A percentile compares a stretch with the other conserved stretches of the same genome.
These are phyloP conservation scores for Tichodroma muraria DNA, from an alignment of 2,113 vertebrate genomes.

Conservation along the genomic window DNA sequence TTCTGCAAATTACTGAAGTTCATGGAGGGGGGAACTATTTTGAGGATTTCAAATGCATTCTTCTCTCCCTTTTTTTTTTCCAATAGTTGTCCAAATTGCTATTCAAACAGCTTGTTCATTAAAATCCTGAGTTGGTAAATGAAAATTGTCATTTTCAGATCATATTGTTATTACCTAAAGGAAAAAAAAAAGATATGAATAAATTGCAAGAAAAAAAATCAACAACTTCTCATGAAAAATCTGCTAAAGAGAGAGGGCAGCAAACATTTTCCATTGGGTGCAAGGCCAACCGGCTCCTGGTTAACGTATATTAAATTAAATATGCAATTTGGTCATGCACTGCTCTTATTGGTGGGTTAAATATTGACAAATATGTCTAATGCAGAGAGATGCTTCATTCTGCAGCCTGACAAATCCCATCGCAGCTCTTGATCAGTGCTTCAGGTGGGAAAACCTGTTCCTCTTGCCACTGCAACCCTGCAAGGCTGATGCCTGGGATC, in stretches of 20 bases:
- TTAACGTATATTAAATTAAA: background rate
- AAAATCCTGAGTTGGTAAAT: background rate
- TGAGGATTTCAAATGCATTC: background rate
- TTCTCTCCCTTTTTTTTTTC: background rate
- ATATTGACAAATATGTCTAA: background rate
- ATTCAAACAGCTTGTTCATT: background rate
- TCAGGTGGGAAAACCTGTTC: background rate
- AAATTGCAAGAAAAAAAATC: background rate
- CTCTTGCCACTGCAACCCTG: background rate
- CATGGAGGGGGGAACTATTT: background rate
- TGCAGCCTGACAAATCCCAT: background rate
- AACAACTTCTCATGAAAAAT: background rate
- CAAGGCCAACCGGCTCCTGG: background rate
- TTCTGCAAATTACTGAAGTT: conserved; percentile 5
- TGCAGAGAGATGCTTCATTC: background rate
- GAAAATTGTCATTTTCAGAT: background rate
- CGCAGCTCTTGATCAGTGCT: background rate
- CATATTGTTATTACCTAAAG: background rate
- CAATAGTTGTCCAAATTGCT: conserved; percentile 1
- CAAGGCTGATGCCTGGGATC: background rate
- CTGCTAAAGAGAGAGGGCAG: background rate
- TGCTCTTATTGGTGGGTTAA: background rate
- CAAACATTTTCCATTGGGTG: background rate
- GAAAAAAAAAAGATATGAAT: background rate
- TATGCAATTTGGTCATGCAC: background rate